Base-by-base conservation (phyloP, 2,113 vertebrate species). In the Halichoerus grypus region DNA sequence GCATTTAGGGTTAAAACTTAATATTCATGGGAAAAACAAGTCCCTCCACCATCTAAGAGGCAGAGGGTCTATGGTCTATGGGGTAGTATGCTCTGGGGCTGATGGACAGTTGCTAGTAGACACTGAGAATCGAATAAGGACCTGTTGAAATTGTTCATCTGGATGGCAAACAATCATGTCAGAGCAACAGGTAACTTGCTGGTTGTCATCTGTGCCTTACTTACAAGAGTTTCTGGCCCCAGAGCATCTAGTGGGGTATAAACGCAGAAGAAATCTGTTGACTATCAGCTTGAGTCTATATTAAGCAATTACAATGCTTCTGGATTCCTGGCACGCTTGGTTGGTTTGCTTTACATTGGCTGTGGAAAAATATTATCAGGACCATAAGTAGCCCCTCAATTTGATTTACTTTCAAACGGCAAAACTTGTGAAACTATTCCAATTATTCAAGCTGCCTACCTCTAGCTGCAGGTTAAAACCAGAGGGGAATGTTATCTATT, bases 281-380 rank as follows among this genome's bases (percentile, higher is more conserved):
- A 61, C 49, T 42, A 19, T 84, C 39, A 15, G 19, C 19, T 12
- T 92, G 39, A 59, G 14, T 61, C 59, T 59, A 31, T 9, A 18
- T 26, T 61, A 89, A 89, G 21, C 79, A 65, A 39, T 39, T 53
- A 65, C 16, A 42, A 24, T 93, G 55, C 31, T 82, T 67, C 63
- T 36, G 46, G 10, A 67, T 61, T 67, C 7, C 69, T 65, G 15
- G n/a, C 12, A 55, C 1, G 1, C 69, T 15, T 53, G 21, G 4
- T 82, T 85, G 36, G 13, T 80, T 96, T 94, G 28, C 18, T 93
- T 79, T 91, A 42, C 21, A 15, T n/a, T 91, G 28, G 33, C 67
- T 10, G 77, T 86, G 49, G 88, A 36, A 72, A 95, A 89, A 36
- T 67, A 89, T 89, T 61, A 51, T 51, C 26, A 61, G 65, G 21